A percentile compares a stretch with the other conserved stretches of the same genome.
These are phyloP conservation scores for Emydoidea blandingii DNA, from an alignment of 2,797 vertebrate genomes.

Conservation along the genomic window DNA sequence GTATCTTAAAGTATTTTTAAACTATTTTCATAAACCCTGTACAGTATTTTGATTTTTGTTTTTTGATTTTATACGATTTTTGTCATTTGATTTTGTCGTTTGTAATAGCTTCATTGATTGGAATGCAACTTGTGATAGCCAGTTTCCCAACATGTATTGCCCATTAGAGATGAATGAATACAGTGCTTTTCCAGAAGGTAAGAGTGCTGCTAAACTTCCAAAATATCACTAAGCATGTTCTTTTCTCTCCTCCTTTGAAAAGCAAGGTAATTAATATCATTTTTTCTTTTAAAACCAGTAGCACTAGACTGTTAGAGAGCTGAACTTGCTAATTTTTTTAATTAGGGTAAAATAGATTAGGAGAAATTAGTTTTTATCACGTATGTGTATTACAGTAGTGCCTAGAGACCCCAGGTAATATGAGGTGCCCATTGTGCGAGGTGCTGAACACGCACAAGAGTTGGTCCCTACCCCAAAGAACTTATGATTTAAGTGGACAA, in stretches of 20 bases:
- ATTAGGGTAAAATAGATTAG: background rate
- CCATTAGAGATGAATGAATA: conserved; percentile 83
- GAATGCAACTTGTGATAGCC: conserved; percentile 82
- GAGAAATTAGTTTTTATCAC: background rate
- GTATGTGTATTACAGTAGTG: background rate
- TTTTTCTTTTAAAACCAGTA: background rate
- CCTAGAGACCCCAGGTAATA: background rate
- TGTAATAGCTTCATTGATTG: conserved; percentile 81
- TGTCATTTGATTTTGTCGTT: conserved; percentile 24
- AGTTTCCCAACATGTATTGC: conserved; percentile 82
- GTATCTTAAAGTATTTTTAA: conserved; percentile 20
- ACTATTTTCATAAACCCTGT: conserved; percentile 6
- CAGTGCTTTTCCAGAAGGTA: conserved; percentile 84
- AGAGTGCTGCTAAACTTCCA: background rate
- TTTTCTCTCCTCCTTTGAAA: conserved; percentile 3
- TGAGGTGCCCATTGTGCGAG: background rate
- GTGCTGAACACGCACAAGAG: background rate
- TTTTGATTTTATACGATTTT: conserved; percentile 40
- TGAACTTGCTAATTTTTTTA: background rate
- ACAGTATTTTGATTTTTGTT: conserved; percentile 41
- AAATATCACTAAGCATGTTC: background rate
- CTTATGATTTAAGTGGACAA: conserved; percentile 63
- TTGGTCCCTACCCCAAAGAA: background rate
- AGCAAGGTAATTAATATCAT: background rate
- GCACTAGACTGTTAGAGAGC: background rate